Evolutionary conservation across 2,113 vertebrate species (phyloP).

Genomic region (Gnathochromis pfefferi): DNA sequence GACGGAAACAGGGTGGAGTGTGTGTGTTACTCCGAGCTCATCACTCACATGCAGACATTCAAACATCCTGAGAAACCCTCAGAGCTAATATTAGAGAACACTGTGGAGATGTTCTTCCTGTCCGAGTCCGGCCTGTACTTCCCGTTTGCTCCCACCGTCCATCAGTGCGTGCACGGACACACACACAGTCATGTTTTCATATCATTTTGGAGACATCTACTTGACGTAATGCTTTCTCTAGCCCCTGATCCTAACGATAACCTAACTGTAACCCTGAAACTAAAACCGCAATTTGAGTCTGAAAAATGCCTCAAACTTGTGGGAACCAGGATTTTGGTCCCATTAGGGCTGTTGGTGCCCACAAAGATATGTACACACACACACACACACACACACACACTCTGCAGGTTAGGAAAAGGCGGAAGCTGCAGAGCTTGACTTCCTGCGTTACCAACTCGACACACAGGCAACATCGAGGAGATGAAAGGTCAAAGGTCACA

Average conservation of each 20-base stretch:
- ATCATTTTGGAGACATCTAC: rapidly evolving
- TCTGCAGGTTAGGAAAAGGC: neutral
- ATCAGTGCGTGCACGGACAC: neutral
- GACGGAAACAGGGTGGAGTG: neutral
- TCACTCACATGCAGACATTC: slow-evolving; percentile 26
- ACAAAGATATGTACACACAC: neutral
- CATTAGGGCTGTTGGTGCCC: rapidly evolving
- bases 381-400: neutral
- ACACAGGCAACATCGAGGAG: neutral
- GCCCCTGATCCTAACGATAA: neutral
- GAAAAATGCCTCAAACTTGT: neutral
- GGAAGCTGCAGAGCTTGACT: neutral
- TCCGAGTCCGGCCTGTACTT: slow-evolving; percentile 17
- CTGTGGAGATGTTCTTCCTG: slow-evolving; percentile 45
- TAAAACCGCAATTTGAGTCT: neutral
- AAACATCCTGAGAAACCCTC: slow-evolving; percentile 49
- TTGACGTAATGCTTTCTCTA: rapidly evolving
- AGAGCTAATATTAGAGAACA: slow-evolving; percentile 50
- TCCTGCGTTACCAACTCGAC: neutral
- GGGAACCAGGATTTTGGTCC: neutral
- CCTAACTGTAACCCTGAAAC: neutral
- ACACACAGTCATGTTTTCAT: neutral
- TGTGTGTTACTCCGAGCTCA: neutral
- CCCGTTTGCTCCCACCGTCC: slow-evolving; percentile 39
- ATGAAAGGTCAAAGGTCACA: neutral